These are phyloP conservation scores for Fopius arisanus DNA, from an alignment of 1,140 invertebrate genomes.

Conservation along the genomic window DNA sequence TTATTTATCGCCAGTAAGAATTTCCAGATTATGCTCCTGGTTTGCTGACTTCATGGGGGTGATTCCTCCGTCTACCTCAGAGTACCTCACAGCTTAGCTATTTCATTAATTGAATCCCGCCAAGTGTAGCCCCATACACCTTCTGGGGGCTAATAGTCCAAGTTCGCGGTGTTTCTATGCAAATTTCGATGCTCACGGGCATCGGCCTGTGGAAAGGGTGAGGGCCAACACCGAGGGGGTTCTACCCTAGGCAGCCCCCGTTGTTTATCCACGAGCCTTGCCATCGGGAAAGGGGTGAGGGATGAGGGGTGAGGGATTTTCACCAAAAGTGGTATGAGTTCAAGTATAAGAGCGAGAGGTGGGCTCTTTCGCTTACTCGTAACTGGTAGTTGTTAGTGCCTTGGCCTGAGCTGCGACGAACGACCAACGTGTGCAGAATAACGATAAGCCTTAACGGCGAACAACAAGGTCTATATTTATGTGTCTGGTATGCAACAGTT, in stretches of 20 bases:
- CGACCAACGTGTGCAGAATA: slow-evolving; percentile 57
- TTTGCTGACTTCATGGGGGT: too few species aligned
- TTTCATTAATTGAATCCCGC: slow-evolving; percentile 52
- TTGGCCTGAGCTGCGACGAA: slow-evolving; percentile 48
- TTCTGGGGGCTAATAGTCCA: slow-evolving; percentile 48
- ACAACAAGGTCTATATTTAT: slow-evolving; percentile 43
- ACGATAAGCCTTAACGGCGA: slow-evolving; percentile 54
- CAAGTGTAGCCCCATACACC: slow-evolving; percentile 5
- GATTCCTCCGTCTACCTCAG: neutral
- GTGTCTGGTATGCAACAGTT: slow-evolving; percentile 33
- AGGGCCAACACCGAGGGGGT: slow-evolving; percentile 22
- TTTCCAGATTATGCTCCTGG: too few species aligned
- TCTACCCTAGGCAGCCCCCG: slow-evolving; percentile 30
- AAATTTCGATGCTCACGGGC: slow-evolving; percentile 54
- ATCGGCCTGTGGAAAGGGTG: slow-evolving; percentile 37
- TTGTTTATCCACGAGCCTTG: slow-evolving; percentile 48
- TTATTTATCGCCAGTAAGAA: neutral
- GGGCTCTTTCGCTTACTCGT: slow-evolving; percentile 49
- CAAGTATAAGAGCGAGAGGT: neutral
- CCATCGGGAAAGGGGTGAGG: too few species aligned
- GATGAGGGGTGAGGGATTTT: neutral
- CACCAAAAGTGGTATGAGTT: slow-evolving; percentile 21
- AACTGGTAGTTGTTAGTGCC: slow-evolving; percentile 48
- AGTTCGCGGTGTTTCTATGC: slow-evolving; percentile 58
- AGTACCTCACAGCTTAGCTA: slow-evolving; percentile 46